phyloP scores from a whole-genome alignment of 2,888 invertebrate genomes.

The Eupsilia transversa region DNA sequence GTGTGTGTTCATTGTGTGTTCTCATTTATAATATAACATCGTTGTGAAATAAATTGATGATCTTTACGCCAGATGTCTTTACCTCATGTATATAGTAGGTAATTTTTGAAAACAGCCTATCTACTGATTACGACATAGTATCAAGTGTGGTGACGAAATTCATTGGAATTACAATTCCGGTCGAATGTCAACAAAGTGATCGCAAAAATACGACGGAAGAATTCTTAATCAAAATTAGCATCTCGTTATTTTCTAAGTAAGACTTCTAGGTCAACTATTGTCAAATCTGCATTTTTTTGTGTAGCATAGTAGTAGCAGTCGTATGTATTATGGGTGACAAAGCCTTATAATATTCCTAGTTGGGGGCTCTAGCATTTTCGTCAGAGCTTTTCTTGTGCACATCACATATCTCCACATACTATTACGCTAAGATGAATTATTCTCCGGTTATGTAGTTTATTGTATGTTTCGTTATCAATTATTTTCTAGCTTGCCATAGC shows the following conservation, averaged over 20 bases:
- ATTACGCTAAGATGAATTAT: too few relatives aligned
- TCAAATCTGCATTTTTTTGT: background rate
- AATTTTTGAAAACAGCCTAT: slow-evolving; percentile 11
- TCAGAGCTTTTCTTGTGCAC: background rate
- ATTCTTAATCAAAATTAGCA: slow-evolving; percentile 54
- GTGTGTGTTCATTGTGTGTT: too few relatives aligned
- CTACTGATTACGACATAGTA: slow-evolving; percentile 29
- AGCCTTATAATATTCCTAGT: background rate
- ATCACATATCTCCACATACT: background rate
- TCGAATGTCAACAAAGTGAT: slow-evolving; percentile 43
- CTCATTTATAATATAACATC: background rate
- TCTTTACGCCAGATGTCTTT: background rate
- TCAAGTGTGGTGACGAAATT: slow-evolving; percentile 45
- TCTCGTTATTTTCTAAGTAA: slow-evolving; percentile 14
- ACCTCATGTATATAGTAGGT: background rate
- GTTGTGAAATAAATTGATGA: background rate
- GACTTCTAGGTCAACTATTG: slow-evolving; percentile 38
- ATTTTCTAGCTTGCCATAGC: background rate
- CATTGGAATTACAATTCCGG: slow-evolving; percentile 30
- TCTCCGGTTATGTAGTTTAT: background rate
- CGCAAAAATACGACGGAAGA: slow-evolving; percentile 52
- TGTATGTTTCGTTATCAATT: background rate
- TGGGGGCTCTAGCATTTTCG: background rate
- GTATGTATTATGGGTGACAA: too few relatives aligned
- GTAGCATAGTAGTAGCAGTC: too few relatives aligned